Evolutionary conservation across 1,140 invertebrate species (phyloP).

Genomic region (Orchestia grillus): DNA sequence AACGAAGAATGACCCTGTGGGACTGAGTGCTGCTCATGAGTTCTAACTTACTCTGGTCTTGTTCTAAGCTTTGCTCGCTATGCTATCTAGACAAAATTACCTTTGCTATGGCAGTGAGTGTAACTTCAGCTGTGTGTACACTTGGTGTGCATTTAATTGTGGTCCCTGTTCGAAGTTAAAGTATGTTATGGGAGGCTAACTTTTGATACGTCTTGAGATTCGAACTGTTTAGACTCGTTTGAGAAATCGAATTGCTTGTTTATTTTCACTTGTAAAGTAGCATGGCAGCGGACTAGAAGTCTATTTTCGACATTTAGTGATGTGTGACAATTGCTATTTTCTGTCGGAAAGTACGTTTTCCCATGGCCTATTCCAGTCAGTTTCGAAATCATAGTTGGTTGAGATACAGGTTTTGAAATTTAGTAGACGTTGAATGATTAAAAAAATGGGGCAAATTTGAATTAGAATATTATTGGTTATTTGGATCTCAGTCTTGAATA

Average conservation of each 20-base stretch:
- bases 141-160: too few species aligned
- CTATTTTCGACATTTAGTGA: not conserved
- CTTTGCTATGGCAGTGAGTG: too few species aligned
- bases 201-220: not conserved
- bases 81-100: not conserved
- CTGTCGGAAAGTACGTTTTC: too few species aligned
- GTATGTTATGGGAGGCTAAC: not conserved
- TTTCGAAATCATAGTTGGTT: not conserved
- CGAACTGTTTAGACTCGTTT: not conserved
- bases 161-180: not conserved
- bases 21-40: not conserved
- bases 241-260: not conserved
- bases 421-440: not conserved
- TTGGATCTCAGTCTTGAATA: not conserved
- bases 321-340: too few species aligned
- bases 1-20: not conserved
- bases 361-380: not conserved
- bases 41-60: not conserved
- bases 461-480: not conserved
- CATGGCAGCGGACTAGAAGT: not conserved
- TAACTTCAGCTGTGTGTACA: too few species aligned
- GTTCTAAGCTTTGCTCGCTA: not conserved
- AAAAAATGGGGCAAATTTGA: not conserved
- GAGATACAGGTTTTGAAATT: not conserved
- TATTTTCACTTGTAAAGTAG: not conserved